A percentile compares a stretch with the other conserved stretches of the same genome.
phyloP scores from a whole-genome alignment of 2,113 vertebrate genomes.

The Mustela lutreola region DNA sequence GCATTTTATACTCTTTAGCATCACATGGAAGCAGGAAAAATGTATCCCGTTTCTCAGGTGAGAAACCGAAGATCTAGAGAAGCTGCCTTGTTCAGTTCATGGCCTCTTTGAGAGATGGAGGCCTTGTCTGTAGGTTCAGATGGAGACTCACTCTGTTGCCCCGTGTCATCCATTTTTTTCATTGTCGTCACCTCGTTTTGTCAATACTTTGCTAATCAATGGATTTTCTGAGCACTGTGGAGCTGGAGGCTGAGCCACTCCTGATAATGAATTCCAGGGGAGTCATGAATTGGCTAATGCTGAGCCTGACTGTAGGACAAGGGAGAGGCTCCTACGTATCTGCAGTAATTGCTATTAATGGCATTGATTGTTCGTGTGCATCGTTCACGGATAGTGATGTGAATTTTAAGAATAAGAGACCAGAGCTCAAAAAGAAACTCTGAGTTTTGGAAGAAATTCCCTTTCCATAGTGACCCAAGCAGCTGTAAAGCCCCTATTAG shows the following conservation, averaged over 20 bases:
- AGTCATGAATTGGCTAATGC: not conserved
- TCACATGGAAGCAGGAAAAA: not conserved
- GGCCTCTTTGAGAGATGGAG: not conserved
- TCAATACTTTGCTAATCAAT: not conserved
- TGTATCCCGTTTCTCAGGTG: not conserved
- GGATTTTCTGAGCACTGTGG: not conserved
- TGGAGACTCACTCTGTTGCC: not conserved
- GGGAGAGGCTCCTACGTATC: not conserved
- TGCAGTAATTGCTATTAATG: not conserved
- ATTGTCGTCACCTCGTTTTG: not conserved
- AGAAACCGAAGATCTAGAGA: not conserved
- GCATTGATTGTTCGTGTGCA: not conserved
- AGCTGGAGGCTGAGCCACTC: not conserved
- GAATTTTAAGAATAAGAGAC: not conserved
- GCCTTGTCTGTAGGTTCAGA: not conserved
- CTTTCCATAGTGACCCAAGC: not conserved
- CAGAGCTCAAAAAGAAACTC: not conserved
- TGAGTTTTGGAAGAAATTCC: not conserved
- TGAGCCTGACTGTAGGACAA: not conserved
- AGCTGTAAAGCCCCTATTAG: no score
- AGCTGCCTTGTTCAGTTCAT: not conserved
- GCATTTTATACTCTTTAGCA: not conserved
- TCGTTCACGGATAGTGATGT: not conserved
- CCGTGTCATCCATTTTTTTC: not conserved
- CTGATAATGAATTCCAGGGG: not conserved